Conservation (phyloP, 2,888 invertebrate genomes). For the Patella caerulea region DNA sequence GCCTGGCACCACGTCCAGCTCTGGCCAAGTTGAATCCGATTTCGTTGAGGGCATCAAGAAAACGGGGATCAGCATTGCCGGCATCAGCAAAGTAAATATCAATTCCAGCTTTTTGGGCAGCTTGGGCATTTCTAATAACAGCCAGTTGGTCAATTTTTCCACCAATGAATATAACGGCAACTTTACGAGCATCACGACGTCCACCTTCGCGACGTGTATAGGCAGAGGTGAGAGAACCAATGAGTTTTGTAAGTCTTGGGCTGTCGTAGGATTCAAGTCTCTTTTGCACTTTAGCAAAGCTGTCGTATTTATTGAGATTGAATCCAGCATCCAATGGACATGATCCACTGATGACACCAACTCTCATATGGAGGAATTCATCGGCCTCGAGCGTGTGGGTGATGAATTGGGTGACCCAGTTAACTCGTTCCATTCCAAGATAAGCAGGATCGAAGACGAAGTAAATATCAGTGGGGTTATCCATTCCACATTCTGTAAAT, state of each 20-base stretch:
- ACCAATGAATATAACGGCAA: constrained; percentile 26
- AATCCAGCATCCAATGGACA: constrained; percentile 33
- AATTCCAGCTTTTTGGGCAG: neutral
- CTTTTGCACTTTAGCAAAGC: neutral
- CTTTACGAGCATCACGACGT: constrained; percentile 12
- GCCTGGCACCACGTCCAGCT: neutral
- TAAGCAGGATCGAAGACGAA: constrained; percentile 35
- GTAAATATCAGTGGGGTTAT: constrained; percentile 34
- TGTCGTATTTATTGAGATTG: constrained; percentile 22
- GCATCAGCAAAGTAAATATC: neutral
- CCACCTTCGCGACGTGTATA: neutral
- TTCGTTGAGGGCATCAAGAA: neutral
- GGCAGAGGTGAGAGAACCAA: neutral
- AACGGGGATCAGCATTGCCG: neutral
- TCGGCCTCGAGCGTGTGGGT: constrained; percentile 23
- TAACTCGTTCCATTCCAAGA: constrained; percentile 27
- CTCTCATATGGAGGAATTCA: constrained; percentile 8
- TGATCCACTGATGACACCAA: constrained; percentile 27
- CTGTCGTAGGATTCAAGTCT: constrained; percentile 19
- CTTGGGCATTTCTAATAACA: neutral
- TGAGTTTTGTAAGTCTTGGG: constrained; percentile 16
- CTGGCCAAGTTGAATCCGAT: neutral
- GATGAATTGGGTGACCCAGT: constrained; percentile 37
- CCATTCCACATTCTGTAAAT: constrained; percentile 21
- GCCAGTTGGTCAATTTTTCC: constrained; percentile 12